Base-by-base conservation (phyloP, 2,888 invertebrate genomes). In the Charanyca ferruginea region DNA sequence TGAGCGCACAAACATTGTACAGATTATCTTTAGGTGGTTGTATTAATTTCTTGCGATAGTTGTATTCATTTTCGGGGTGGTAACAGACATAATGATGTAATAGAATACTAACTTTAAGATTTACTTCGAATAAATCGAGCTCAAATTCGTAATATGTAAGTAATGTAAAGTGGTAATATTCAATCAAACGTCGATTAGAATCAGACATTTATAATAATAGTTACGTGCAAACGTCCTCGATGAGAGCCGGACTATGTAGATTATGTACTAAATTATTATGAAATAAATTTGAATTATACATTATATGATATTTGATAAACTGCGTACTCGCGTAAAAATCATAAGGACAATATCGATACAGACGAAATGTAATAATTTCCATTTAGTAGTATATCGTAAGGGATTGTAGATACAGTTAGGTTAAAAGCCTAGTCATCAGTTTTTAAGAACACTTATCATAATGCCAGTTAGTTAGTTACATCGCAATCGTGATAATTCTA, bases 271-370 rank as follows among this genome's bases (percentile, higher is more conserved):
- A 90, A 85, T 86, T 89, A 87, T 84, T 87, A 86, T 87, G 86
- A 85, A 88, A 87, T 90, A 89, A 88, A 89, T 88, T 89, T 90
- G 88, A 89, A 90, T 90, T 91, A 92, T 91, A 93, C 90, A 91
- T 93, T 91, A 83, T 79, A 80, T 93, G 93, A 91, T 91, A 91
- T 93, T 94, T 93, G 92, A 92, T 94, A 93, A 91, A 92, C 93
- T 91, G 90, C 93, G 94, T 94, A 93, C 93, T 94, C 92, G 93
- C 94, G 93, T 94, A 94, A 95, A 93, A 94, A 93, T 92, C 90
- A 92, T 95, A 93, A 91, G 93, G 95, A 95, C 95, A 95, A 95
- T 95, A 95, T 95, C 93, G 93, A 94, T 92, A 91, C 90, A 92
- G 93, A 94, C 90, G 92, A 93, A 93, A 90, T 90, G 89, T 92